Conservation (phyloP, 2,113 vertebrate genomes). For the Stercorarius parasiticus region DNA sequence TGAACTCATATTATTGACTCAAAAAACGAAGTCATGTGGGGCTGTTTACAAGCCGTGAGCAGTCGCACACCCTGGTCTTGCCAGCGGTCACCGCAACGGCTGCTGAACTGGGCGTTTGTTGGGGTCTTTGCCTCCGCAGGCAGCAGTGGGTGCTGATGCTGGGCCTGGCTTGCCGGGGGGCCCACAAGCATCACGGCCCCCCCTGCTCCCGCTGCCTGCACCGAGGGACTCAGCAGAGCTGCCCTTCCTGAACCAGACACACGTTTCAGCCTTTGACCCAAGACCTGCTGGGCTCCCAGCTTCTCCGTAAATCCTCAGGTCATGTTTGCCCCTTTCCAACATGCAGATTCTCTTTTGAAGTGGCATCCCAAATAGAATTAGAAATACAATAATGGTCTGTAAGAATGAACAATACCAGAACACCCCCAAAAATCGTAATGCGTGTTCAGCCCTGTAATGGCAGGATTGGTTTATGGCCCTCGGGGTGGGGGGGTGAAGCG, state of each 20-base stretch:
- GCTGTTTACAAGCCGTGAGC: background rate
- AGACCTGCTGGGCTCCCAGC: too few relatives aligned
- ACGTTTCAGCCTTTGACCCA: background rate
- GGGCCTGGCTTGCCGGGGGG: fast-evolving
- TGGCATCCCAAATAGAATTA: too few relatives aligned
- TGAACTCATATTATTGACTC: background rate
- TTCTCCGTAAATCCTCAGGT: background rate
- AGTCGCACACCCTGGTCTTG: too few relatives aligned
- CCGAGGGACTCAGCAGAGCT: too few relatives aligned
- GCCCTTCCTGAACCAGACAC: background rate
- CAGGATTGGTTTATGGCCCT: background rate
- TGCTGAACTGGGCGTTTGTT: background rate
- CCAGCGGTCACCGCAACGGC: background rate
- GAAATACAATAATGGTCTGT: background rate
- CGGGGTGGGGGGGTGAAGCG: background rate
- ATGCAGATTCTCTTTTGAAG: background rate
- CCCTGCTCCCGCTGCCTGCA: background rate
- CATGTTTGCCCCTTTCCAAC: background rate
- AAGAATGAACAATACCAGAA: background rate
- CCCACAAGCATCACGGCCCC: background rate
- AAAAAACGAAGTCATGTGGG: background rate
- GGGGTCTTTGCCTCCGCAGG: too few relatives aligned
- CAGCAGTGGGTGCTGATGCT: fast-evolving
- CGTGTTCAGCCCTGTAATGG: background rate
- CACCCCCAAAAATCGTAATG: fast-evolving